Base-by-base conservation (phyloP, 2,888 invertebrate species). In the Chirona hameri region DNA sequence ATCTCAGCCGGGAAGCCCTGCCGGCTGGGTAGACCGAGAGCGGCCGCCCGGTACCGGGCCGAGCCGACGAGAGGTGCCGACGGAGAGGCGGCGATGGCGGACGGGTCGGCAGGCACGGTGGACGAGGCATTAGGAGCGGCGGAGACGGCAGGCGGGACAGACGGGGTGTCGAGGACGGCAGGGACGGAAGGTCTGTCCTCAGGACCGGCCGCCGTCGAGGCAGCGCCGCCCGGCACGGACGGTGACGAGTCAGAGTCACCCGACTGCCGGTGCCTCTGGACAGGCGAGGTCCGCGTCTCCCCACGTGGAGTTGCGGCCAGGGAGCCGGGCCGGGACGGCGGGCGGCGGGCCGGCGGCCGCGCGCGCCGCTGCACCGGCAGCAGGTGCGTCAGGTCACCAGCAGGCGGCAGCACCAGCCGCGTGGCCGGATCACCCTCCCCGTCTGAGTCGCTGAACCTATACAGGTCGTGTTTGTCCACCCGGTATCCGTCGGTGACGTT, bases 301-400 rank as follows among this genome's bases (percentile, higher is more conserved):
- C 72, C 29, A 3, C 1, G 31, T 18, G 4, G 31, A 31, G 31
- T 31, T 29, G 31, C 15, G 21, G 21, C 39, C 24, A 21, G 4
- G 3, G 76, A 76, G 24, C 4, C 76, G 21, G 76, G 76, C 31
- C 76, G 76, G 21, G 76, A 76, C 21, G 76, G 76, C 76, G 76
- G 76, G 0, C 76, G 76, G 24, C 76, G 76, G 9, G 31, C 31
- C 12, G 76, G 27, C 21, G 76, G 39, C 39, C 76, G 29, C 21
- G 76, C 39, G 39, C 76, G 76, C 76, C 76, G 76, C 39, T 39
- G 76, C 76, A 76, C 76, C 21, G 76, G 21, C 76, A 76, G 76
- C 76, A 76, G 76, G 39, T 76, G 76, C 39, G 76, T 27, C 39
- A 76, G 39, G 76, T 76, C 76, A 12, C 31, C 76, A 21, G 14